Percentiles rank a stretch among this genome's conserved stretches.
Evolutionary conservation across 2,888 invertebrate species (phyloP).

Genomic region (Cryptophagus acutangulus): DNA sequence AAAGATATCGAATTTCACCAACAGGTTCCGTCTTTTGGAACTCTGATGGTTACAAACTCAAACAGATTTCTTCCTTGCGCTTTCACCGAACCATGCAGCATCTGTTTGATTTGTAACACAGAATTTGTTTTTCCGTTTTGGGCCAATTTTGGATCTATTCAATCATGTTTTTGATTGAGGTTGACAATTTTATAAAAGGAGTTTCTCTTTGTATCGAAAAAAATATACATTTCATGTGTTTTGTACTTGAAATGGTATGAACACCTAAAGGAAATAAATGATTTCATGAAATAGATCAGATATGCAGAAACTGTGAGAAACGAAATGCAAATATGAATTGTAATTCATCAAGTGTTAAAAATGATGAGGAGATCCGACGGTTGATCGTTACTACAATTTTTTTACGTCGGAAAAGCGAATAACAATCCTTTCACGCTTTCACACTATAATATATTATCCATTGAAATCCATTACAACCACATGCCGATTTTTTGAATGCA

Average conservation of each 20-base stretch:
- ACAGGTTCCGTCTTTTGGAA: not conserved
- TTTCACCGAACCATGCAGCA: too few species aligned
- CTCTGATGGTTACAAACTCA: too few species aligned
- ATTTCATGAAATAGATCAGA: not conserved
- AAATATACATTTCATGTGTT: too few species aligned
- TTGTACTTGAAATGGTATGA: too few species aligned
- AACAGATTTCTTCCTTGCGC: too few species aligned
- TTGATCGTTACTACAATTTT: too few species aligned
- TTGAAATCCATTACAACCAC: slow-evolving; percentile 30
- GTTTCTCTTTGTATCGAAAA: too few species aligned
- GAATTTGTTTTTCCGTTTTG: slow-evolving; percentile 31
- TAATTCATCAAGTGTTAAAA: slow-evolving; percentile 2
- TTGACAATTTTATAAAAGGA: slow-evolving; percentile 31
- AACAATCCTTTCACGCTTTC: too few species aligned
- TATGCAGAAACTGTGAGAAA: not conserved
- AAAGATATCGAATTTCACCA: slow-evolving; percentile 2
- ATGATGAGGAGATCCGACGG: slow-evolving; percentile 5
- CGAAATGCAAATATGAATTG: not conserved
- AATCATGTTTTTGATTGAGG: slow-evolving; percentile 36
- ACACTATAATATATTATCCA: too few species aligned
- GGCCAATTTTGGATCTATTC: slow-evolving; percentile 27
- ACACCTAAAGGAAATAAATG: too few species aligned
- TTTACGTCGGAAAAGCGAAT: slow-evolving; percentile 3
- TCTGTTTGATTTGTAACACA: slow-evolving; percentile 4
- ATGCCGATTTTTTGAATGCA: slow-evolving; percentile 25